Evolutionary conservation across 1,140 invertebrate genomes (phyloP).

Genomic region (Rhynchophorus ferrugineus): DNA sequence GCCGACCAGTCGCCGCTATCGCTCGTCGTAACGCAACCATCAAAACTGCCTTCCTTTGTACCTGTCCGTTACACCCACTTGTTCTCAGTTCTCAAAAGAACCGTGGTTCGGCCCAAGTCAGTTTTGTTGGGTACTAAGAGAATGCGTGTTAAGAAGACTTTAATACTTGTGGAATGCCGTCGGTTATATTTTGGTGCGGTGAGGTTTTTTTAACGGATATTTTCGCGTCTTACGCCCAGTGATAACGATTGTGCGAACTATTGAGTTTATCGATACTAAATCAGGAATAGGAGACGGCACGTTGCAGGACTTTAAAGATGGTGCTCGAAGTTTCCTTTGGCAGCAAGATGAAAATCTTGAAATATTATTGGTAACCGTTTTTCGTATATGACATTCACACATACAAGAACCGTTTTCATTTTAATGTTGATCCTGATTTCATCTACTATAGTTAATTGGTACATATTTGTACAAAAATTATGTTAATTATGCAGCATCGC

Average conservation of each 20-base stretch:
- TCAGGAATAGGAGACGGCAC: background rate
- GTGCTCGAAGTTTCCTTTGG: slow-evolving; percentile 13
- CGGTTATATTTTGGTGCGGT: slow-evolving; percentile 7
- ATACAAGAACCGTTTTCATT: no score
- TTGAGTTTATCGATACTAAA: no score
- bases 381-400: no score
- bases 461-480: no score
- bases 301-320: slow-evolving; percentile 1
- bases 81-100: slow-evolving; percentile 24
- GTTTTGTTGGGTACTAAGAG: slow-evolving; percentile 8
- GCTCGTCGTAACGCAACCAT: background rate
- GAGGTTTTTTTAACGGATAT: background rate
- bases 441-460: no score
- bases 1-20: slow-evolving; percentile 1
- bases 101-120: slow-evolving; percentile 13
- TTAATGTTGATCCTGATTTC: no score
- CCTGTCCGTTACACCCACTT: slow-evolving; percentile 35
- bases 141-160: slow-evolving; percentile 5
- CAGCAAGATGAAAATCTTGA: slow-evolving; percentile 37
- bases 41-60: slow-evolving; percentile 31
- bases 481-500: no score
- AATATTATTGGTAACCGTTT: slow-evolving; percentile 38
- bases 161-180: slow-evolving; percentile 11
- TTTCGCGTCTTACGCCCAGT: slow-evolving; percentile 4
- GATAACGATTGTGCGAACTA: background rate